Conservation (phyloP, 1,140 invertebrate genomes). For the Drosophila pruinosa region DNA sequence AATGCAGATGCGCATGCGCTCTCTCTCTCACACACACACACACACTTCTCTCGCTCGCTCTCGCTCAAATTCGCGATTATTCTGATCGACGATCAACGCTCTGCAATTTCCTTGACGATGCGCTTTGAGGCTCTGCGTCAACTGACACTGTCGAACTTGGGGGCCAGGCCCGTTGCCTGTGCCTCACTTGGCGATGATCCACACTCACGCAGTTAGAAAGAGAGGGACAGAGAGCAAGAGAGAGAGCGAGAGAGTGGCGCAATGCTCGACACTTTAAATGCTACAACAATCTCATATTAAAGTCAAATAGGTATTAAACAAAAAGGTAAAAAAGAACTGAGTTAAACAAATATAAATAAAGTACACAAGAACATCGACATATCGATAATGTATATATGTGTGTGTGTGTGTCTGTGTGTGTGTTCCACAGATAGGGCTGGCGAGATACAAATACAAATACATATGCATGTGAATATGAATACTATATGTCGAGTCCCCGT, state of each 20-base stretch:
- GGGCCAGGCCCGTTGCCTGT: slow-evolving; percentile 24
- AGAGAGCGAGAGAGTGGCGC: slow-evolving; percentile 44
- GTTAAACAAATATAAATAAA: slow-evolving; percentile 78
- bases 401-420: slow-evolving; percentile 12
- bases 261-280: slow-evolving; percentile 72
- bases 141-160: slow-evolving; percentile 37
- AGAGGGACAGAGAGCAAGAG: background rate
- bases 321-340: slow-evolving; percentile 57
- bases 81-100: slow-evolving; percentile 1
- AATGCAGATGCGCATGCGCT: slow-evolving; percentile 47
- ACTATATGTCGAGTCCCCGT: slow-evolving; percentile 4
- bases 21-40: background rate
- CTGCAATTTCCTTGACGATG: slow-evolving; percentile 30
- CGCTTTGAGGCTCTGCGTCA: slow-evolving; percentile 39
- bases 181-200: slow-evolving; percentile 29
- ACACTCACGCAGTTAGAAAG: background rate
- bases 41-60: background rate
- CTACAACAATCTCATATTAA: slow-evolving; percentile 82
- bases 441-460: slow-evolving; percentile 28
- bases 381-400: slow-evolving; percentile 44
- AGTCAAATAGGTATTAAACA: slow-evolving; percentile 82
- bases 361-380: slow-evolving; percentile 41
- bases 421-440: slow-evolving; percentile 42
- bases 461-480: slow-evolving; percentile 36
- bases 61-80: background rate